Evolutionary conservation across 1,140 invertebrate species (phyloP).

Genomic region (Hesperophylax magnus): DNA sequence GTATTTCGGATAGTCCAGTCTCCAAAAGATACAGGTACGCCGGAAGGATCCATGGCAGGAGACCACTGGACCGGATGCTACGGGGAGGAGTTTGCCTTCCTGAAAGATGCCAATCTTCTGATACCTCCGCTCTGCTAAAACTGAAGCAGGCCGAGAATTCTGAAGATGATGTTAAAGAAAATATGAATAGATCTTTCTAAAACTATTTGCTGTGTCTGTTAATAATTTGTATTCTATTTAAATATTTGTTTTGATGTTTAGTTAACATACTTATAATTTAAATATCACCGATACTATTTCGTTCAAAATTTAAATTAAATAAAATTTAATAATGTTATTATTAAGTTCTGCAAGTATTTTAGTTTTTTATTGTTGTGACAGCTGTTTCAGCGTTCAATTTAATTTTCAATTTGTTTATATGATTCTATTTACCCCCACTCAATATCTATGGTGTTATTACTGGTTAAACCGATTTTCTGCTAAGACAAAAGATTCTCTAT

Average conservation of each 20-base stretch:
- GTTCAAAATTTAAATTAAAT: no score
- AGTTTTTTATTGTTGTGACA: no score
- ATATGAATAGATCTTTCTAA: constrained; percentile 12
- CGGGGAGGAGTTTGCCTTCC: constrained; percentile 15
- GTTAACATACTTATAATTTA: neutral
- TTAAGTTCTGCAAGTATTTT: no score
- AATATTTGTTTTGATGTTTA: neutral
- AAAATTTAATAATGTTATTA: no score
- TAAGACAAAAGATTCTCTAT: no score
- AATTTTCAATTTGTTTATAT: no score
- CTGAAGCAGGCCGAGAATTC: neutral
- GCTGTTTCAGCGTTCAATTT: no score
- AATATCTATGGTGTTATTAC: no score
- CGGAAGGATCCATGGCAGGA: constrained; percentile 64
- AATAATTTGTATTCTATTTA: neutral
- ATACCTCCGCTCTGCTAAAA: constrained; percentile 12
- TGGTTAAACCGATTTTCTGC: no score
- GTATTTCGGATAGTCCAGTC: constrained; percentile 61
- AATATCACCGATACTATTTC: no score
- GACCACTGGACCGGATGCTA: constrained; percentile 61
- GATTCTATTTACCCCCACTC: no score
- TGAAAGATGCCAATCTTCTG: constrained; percentile 49
- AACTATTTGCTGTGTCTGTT: neutral
- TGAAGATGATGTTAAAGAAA: constrained; percentile 4
- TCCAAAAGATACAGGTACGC: constrained; percentile 66